A percentile compares a stretch with the other conserved stretches of the same genome.
phyloP scores from a whole-genome alignment of 2,888 invertebrate genomes.

The Microctonus brassicae region DNA sequence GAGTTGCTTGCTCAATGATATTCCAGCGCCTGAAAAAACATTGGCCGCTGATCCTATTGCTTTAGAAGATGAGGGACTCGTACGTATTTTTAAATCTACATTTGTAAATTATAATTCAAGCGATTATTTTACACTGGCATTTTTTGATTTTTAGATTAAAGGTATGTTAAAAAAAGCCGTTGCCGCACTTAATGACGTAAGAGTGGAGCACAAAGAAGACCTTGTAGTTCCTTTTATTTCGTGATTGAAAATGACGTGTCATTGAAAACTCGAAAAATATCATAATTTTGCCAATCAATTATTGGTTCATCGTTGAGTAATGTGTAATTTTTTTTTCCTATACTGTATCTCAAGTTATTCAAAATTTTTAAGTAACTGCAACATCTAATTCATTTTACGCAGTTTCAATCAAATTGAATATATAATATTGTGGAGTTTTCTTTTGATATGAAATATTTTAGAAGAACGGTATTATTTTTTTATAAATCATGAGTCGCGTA shows the following conservation, averaged over 20 bases:
- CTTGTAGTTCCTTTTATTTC: slow-evolving; percentile 86
- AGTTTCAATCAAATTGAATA: background rate
- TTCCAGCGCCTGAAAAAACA: slow-evolving; percentile 81
- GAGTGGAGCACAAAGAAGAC: slow-evolving; percentile 90
- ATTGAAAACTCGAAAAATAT: slow-evolving; percentile 5
- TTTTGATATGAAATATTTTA: background rate
- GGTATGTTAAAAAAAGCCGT: slow-evolving; percentile 79
- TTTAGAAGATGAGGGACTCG: slow-evolving; percentile 78
- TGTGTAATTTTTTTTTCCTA: background rate
- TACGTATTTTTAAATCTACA: slow-evolving; percentile 68
- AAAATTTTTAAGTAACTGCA: background rate
- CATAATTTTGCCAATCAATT: background rate
- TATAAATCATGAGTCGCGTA: too few relatives aligned
- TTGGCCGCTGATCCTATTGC: slow-evolving; percentile 76
- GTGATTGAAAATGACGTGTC: slow-evolving; percentile 53
- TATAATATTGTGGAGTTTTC: background rate
- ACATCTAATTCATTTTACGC: background rate
- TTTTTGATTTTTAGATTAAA: slow-evolving; percentile 75
- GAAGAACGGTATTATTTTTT: too few relatives aligned
- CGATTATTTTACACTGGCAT: background rate
- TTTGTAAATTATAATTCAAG: slow-evolving; percentile 2
- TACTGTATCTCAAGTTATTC: background rate
- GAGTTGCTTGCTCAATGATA: slow-evolving; percentile 77
- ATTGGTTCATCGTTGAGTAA: background rate
- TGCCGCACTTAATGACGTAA: slow-evolving; percentile 82